Evolutionary conservation across 2,797 vertebrate species (phyloP), one percentile per base, ranked within the genome.

Genomic region (Eulemur rubriventer): DNA sequence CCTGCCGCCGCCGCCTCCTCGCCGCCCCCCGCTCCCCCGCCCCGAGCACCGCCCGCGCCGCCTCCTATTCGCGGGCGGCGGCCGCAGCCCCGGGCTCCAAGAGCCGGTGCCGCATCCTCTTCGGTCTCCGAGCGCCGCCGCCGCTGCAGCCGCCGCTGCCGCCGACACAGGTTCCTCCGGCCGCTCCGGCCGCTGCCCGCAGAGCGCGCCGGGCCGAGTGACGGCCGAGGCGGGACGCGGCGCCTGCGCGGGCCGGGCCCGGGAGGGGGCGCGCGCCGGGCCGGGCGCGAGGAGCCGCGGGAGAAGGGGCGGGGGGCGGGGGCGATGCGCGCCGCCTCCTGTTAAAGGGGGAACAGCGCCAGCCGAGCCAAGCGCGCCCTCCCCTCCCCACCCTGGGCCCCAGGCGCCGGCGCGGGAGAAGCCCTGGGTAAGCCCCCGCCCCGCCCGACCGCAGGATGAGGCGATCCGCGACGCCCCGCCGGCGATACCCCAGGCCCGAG

Each of bases 271-370:
- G 95, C 95, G 79, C 96, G 94, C 94, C 92, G 80, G 94, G 96
- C 85, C 52, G 85, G 96, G 97, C 96, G 92, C 91, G 85, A 70
- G 96, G 97, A 96, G 95, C 95, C 91, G 95, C 96, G 73, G 97
- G 97, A 96, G 96, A 97, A 95, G 97, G 97, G 10, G 97, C 52
- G 97, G 93, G 59, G 97, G 95, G 92, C 87, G 88, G 63, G 33
- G 96, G 95, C 97, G 97, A 96, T 18, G 97, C 91, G 97, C 93
- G 38, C 97, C 87, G 97, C 98, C 97, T 98, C 98, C 97, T 96
- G 98, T 98, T 97, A 97, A 98, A 98, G 98, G 98, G 96, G 97
- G 96, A 97, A 95, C 97, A 93, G 97, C 94, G 96, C 94, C 97
- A 94, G 94, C 88, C 22, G 48, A 97, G 97, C 96, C 90, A 11